Conservation (phyloP, 2,113 vertebrate species). For the Phalacrocorax aristotelis region DNA sequence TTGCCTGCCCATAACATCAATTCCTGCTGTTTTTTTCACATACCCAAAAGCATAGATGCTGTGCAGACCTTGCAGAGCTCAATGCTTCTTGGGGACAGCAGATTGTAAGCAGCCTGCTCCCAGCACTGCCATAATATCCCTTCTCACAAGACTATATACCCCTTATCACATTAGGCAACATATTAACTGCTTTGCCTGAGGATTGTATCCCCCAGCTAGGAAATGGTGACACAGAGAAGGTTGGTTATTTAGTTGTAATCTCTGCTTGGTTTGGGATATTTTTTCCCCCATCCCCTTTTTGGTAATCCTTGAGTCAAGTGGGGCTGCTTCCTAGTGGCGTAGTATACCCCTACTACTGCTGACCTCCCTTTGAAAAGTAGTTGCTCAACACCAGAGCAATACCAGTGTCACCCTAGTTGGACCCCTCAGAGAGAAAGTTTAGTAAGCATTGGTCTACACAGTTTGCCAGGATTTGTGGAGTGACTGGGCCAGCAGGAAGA, state of each 20-base stretch:
- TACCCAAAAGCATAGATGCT: neutral
- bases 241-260: neutral
- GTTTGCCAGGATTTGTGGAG: neutral
- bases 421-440: neutral
- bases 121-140: neutral
- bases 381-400: neutral
- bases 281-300: neutral
- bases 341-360: neutral
- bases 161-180: neutral
- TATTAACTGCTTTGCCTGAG: neutral
- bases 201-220: neutral
- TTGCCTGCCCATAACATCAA: constrained; percentile 2
- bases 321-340: neutral
- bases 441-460: neutral
- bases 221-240: neutral
- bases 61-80: neutral
- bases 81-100: neutral
- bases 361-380: neutral
- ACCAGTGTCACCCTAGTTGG: neutral
- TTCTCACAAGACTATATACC: neutral
- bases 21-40: neutral
- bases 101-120: neutral
- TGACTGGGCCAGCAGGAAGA: neutral
- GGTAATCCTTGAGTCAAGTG: rapidly evolving
- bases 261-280: neutral